phyloP scores from a whole-genome alignment of 37 sponge, comb jelly and placozoan species.

The Axinella damicornis region DNA sequence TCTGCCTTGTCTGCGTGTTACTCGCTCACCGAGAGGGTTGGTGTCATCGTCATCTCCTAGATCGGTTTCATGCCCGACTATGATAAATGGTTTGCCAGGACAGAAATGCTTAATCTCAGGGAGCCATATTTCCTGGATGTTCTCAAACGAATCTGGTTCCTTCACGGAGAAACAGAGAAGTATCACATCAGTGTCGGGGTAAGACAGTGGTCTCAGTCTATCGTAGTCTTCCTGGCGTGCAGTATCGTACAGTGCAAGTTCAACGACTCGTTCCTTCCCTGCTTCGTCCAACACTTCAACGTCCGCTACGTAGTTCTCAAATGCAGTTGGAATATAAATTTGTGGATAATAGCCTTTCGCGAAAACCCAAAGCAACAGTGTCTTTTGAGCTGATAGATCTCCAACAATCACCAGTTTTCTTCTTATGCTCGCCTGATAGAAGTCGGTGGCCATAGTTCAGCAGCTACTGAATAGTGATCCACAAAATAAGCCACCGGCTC shows the following conservation, averaged over 20 bases:
- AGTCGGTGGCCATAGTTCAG: no score
- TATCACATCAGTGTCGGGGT: slow-evolving; percentile 95
- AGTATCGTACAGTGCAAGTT: slow-evolving; percentile 91
- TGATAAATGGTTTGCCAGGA: slow-evolving; percentile 84
- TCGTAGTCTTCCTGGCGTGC: slow-evolving; percentile 84
- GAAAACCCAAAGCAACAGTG: no score
- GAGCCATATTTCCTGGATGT: slow-evolving; percentile 90
- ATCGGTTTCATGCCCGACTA: slow-evolving; percentile 91
- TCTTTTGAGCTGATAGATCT: background rate
- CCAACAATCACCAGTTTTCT: background rate
- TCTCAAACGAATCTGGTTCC: slow-evolving; percentile 82
- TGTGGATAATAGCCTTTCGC: no score
- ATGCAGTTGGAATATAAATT: slow-evolving; percentile 88
- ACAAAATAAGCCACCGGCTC: no score
- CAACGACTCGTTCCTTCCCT: slow-evolving; percentile 80
- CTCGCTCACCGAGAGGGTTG: no score
- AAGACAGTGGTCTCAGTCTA: no score
- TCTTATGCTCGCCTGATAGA: slow-evolving; percentile 3
- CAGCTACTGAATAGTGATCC: no score
- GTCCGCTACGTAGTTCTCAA: slow-evolving; percentile 94
- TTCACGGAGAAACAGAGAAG: slow-evolving; percentile 90
- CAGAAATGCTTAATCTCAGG: slow-evolving; percentile 94
- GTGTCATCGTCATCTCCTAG: slow-evolving; percentile 77
- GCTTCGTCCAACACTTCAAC: slow-evolving; percentile 91
- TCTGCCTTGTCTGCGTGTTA: slow-evolving; percentile 74